phyloP scores from a whole-genome alignment of 2,113 vertebrate species.

The Trogon melanurus region DNA sequence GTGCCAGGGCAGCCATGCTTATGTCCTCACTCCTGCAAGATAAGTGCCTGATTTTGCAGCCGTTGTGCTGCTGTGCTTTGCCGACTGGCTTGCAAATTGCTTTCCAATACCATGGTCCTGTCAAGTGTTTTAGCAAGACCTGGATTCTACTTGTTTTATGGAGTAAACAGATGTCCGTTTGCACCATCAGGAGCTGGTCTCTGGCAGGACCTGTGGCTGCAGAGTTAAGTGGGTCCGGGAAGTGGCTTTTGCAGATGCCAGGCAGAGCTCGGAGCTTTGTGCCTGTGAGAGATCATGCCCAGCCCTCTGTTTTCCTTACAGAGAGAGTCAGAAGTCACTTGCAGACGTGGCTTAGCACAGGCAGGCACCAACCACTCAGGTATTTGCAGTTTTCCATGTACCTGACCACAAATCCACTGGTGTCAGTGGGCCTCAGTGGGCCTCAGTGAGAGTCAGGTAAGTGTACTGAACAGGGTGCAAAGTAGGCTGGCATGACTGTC shows the following conservation, averaged over 20 bases:
- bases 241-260: background rate
- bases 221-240: background rate
- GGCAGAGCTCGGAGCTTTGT: background rate
- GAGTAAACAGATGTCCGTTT: background rate
- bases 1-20: background rate
- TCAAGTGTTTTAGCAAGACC: background rate
- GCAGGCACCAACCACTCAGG: background rate
- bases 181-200: background rate
- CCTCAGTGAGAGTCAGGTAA: background rate
- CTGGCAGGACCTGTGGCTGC: rapidly evolving
- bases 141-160: background rate
- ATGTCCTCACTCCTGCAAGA: background rate
- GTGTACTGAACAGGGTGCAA: background rate
- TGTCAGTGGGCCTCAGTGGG: background rate
- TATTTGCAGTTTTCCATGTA: background rate
- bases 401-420: background rate
- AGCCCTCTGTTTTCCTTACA: background rate
- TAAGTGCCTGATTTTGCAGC: background rate
- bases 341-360: background rate
- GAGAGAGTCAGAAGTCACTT: background rate
- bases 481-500: background rate
- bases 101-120: background rate
- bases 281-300: rapidly evolving
- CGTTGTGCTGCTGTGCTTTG: background rate
- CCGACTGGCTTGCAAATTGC: rapidly evolving